Evolutionary conservation across 2,888 invertebrate species (phyloP), one percentile per base, ranked within the genome.

Genomic region (Caenorhabditis sp.): DNA sequence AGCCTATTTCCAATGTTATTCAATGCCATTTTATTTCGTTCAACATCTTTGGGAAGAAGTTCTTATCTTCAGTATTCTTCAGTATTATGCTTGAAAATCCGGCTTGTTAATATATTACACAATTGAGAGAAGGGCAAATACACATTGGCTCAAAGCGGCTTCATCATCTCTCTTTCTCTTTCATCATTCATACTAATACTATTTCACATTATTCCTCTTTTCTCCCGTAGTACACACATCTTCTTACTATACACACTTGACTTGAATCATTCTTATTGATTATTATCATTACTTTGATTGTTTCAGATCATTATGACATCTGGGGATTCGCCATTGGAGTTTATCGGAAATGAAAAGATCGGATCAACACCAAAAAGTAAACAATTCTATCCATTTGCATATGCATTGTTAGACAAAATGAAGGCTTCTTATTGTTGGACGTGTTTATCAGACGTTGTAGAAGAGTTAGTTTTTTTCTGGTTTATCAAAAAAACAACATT

Each of bases 351-450:
- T 54, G 75, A 75, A 58, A 69, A 70, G 49, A 75, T 67, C 27
- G 75, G 75, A 27, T 69, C 75, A 43, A 75, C 67, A 49, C 64
- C 69, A 14, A 69, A 49, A 49, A 70, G 65, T 23, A 66, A 78
- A 37, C 75, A 76, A 10, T 88, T 88, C 73, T 87, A 85, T 58
- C 88, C 88, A 3, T 88, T 88, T 66, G 86, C 88, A 8, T 88
- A 86, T 62, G 85, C 86, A 3, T 73, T 87, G 10, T 14, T 69
- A 2, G 69, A 69, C 53, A n/a, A 24, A 1, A 67, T 61, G 37
- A 69, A 67, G 19, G 49, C 59, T 31, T 58, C 73, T 21, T 79
- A 79, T 64, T 88, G 88, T 64, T 88, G 88, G 88, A 80, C 83
- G 36, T 88, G 88, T 61, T 67, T 88, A 0, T 67, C 62, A 17